A percentile compares a stretch with the other conserved stretches of the same genome.
phyloP scores from a whole-genome alignment of 2,888 invertebrate genomes.

The Caenorhabditis parvicauda region DNA sequence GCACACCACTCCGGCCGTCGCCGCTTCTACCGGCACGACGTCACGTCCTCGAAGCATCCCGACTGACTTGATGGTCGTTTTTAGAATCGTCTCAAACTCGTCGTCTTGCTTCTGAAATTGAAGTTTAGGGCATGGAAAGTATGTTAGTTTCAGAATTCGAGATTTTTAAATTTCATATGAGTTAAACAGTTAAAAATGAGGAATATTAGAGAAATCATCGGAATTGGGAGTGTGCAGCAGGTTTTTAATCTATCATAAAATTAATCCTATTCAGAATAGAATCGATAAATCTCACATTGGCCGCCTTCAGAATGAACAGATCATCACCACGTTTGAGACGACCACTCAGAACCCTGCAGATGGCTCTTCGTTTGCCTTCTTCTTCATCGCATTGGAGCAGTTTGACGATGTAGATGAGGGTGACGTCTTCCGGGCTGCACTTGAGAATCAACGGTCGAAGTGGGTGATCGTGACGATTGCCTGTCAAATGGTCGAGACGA shows the following conservation, averaged over 20 bases:
- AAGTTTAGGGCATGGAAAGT: not conserved
- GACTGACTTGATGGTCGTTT: constrained; percentile 72
- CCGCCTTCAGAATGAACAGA: constrained; percentile 19
- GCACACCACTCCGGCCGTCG: constrained; percentile 48
- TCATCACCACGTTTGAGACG: constrained; percentile 24
- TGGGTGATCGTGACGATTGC: constrained; percentile 25
- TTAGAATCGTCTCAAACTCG: constrained; percentile 9
- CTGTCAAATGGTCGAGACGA: constrained; percentile 28
- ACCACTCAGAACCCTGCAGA: constrained; percentile 53
- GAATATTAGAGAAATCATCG: not conserved
- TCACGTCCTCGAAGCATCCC: constrained; percentile 92
- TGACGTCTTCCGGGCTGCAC: constrained; percentile 20
- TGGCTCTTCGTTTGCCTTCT: constrained; percentile 37
- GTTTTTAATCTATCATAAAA: not conserved
- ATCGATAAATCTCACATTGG: constrained; percentile 10
- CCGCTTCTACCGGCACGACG: constrained; percentile 73
- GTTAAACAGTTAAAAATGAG: not conserved
- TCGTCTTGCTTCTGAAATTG: constrained; percentile 9
- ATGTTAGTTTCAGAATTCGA: not conserved
- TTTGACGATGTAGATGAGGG: constrained; percentile 50
- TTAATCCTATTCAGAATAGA: not conserved
- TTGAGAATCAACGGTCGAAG: constrained; percentile 13
- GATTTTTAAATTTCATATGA: not conserved
- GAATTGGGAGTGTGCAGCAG: not conserved
- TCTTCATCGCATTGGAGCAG: constrained; percentile 34